phyloP scores from a whole-genome alignment of 2,113 vertebrate genomes.

The Melospiza melodia region DNA sequence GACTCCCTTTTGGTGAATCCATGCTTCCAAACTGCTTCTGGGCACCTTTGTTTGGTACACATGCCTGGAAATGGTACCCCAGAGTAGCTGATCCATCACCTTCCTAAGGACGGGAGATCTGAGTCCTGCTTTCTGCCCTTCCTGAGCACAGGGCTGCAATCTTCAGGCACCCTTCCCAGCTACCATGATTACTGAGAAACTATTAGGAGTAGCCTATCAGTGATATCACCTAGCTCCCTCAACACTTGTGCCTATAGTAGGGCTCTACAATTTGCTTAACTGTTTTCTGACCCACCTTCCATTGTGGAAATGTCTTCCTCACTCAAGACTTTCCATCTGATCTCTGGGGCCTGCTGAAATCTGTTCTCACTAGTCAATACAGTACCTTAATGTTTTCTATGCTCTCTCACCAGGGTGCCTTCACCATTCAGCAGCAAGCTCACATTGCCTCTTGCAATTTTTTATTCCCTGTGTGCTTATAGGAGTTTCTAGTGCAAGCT shows the following conservation, averaged over 20 bases:
- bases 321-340: not conserved
- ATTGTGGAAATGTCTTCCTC: not conserved
- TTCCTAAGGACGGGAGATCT: not conserved
- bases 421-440: not conserved
- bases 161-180: not conserved
- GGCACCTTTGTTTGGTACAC: not conserved
- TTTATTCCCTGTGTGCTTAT: fast-evolving
- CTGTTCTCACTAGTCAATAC: not conserved
- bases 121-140: not conserved
- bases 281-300: not conserved
- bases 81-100: not conserved
- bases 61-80: not conserved
- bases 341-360: not conserved
- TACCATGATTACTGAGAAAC: not conserved
- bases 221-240: not conserved
- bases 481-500: not conserved
- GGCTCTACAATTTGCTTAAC: not conserved
- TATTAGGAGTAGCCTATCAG: not conserved
- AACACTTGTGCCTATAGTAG: not conserved
- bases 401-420: not conserved
- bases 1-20: not conserved
- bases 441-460: not conserved
- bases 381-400: not conserved
- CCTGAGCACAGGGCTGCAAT: not conserved
- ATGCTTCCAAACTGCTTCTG: not conserved